Evolutionary conservation across 2,797 vertebrate genomes (phyloP).

Genomic region (Etheostoma nigrum): DNA sequence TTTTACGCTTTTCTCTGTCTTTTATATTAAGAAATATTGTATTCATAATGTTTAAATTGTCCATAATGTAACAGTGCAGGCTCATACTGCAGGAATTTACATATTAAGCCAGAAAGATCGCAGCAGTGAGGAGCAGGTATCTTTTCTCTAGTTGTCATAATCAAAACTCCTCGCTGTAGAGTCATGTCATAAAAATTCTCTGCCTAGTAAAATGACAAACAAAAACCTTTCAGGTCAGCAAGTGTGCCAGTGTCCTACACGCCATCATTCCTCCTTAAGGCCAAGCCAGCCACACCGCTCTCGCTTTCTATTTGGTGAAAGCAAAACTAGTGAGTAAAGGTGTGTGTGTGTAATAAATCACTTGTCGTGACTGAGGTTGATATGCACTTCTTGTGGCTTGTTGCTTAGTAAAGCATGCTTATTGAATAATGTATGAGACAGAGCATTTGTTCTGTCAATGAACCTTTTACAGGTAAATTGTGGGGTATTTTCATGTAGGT

Average conservation of each 20-base stretch:
- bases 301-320: conserved; percentile 42
- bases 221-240: conserved; percentile 55
- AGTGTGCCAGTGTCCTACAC: conserved; percentile 46
- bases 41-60: not conserved
- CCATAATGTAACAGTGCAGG: not conserved
- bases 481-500: not conserved
- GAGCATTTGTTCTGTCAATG: conserved; percentile 15
- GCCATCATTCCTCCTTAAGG: conserved; percentile 38
- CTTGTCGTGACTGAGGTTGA: conserved; percentile 45
- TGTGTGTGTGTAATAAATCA: conserved; percentile 48
- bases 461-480: conserved; percentile 34
- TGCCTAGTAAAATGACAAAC: conserved; percentile 16
- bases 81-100: not conserved
- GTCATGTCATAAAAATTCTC: conserved; percentile 45
- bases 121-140: not conserved
- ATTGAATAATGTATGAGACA: conserved; percentile 27
- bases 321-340: not conserved
- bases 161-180: conserved; percentile 24
- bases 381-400: conserved; percentile 27
- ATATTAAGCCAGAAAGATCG: not conserved
- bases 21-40: too few species aligned
- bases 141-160: conserved; percentile 27
- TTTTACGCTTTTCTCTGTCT: not conserved
- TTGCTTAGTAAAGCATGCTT: conserved; percentile 22
- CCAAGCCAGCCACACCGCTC: conserved; percentile 50